Conservation (phyloP, 2,797 vertebrate genomes). For the Eospalax fontanierii region DNA sequence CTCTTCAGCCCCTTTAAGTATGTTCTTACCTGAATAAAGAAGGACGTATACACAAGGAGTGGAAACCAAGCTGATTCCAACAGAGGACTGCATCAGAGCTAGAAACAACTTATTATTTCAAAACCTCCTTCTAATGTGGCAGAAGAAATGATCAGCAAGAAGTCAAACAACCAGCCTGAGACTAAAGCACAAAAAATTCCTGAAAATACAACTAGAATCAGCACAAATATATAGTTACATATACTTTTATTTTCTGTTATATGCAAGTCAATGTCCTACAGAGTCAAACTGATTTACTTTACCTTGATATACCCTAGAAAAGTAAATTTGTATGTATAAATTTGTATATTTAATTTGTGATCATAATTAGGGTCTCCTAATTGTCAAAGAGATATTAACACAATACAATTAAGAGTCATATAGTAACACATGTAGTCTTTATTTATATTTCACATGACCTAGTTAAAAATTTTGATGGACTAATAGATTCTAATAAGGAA, state of each 20-base stretch:
- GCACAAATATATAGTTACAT: background rate
- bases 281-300: constrained; percentile 54
- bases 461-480: constrained; percentile 70
- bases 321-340: background rate
- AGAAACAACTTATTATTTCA: constrained; percentile 4
- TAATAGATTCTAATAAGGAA: constrained; percentile 72
- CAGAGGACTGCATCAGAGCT: constrained; percentile 24
- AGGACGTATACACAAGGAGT: background rate
- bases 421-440: constrained; percentile 53
- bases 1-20: background rate
- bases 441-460: constrained; percentile 67
- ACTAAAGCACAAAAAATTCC: constrained; percentile 19
- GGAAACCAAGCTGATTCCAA: constrained; percentile 54
- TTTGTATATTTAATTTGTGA: constrained; percentile 36
- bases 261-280: background rate
- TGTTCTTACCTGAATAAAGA: constrained; percentile 37
- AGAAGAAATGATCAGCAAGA: constrained; percentile 29
- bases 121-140: background rate
- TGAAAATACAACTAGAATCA: background rate
- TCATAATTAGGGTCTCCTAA: constrained; percentile 64
- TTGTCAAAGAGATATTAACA: constrained; percentile 56
- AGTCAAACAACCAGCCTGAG: constrained; percentile 16
- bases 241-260: constrained; percentile 2
- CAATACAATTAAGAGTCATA: constrained; percentile 61
- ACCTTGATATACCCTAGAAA: constrained; percentile 56